Evolutionary conservation across 2,888 invertebrate species (phyloP).

Genomic region (Neuroscelio doddi): DNA sequence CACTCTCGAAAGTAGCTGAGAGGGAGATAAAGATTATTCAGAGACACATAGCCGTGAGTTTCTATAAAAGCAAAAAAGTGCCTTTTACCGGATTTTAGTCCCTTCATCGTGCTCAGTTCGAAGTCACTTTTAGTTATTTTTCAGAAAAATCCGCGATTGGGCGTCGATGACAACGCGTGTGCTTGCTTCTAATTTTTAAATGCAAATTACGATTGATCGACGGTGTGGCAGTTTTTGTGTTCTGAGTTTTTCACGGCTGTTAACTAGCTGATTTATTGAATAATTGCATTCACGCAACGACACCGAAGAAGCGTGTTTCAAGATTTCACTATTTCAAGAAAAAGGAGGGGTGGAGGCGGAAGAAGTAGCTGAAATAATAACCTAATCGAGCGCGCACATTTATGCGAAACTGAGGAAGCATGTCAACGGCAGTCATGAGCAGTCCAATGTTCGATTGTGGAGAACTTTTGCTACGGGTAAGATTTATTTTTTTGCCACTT

Average conservation of each 20-base stretch:
- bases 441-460: conserved; percentile 83
- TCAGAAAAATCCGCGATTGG: not conserved
- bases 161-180: conserved; percentile 1
- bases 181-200: not conserved
- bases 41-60: not conserved
- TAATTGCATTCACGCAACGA: too few relatives aligned
- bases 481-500: too few relatives aligned
- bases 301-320: too few relatives aligned
- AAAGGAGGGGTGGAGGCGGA: conserved; percentile 6
- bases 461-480: conserved; percentile 75
- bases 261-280: too few relatives aligned
- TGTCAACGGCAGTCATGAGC: conserved; percentile 87
- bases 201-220: conserved; percentile 17
- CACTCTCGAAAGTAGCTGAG: conserved; percentile 22
- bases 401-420: conserved; percentile 59
- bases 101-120: too few relatives aligned
- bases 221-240: conserved; percentile 58
- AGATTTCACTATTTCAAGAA: not conserved
- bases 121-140: too few relatives aligned
- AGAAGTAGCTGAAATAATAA: not conserved
- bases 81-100: not conserved
- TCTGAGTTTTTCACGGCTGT: conserved; percentile 15
- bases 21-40: conserved; percentile 23
- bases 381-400: conserved; percentile 22
- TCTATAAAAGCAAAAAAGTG: not conserved